phyloP scores from a whole-genome alignment of 2,888 invertebrate genomes.

The Podotricha telesiphe region DNA sequence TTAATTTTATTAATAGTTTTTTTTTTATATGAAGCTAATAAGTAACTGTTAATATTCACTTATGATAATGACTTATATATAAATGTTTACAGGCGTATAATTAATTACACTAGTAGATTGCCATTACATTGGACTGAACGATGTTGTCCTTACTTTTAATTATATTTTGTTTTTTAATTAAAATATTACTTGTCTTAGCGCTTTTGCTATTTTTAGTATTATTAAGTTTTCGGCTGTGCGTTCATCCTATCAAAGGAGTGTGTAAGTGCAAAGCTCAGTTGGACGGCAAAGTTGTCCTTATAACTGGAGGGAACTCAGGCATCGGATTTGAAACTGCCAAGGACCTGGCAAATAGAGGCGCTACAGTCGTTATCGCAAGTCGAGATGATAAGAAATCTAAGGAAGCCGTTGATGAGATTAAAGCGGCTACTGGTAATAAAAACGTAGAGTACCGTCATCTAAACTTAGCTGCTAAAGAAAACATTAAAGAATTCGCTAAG shows the following conservation, averaged over 20 bases:
- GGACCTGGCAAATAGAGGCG: constrained; percentile 88
- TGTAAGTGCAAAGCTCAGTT: constrained; percentile 62
- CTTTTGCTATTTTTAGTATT: constrained; percentile 40
- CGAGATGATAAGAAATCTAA: constrained; percentile 88
- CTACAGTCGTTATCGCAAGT: constrained; percentile 89
- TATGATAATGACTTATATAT: constrained; percentile 12
- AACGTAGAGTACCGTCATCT: constrained; percentile 84
- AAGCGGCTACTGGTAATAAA: constrained; percentile 87
- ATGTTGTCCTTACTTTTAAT: constrained; percentile 24
- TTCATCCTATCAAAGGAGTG: constrained; percentile 51
- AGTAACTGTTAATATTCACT: not conserved
- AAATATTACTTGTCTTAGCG: constrained; percentile 20
- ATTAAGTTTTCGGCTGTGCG: constrained; percentile 48
- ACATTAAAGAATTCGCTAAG: constrained; percentile 84
- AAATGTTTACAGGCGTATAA: not conserved
- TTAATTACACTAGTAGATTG: not conserved
- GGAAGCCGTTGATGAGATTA: constrained; percentile 87
- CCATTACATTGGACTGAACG: not conserved
- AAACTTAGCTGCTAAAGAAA: constrained; percentile 78
- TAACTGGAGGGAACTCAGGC: constrained; percentile 93
- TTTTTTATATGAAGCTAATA: too few relatives aligned
- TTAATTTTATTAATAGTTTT: too few relatives aligned
- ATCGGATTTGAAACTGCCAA: constrained; percentile 90
- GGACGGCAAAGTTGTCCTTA: constrained; percentile 85
- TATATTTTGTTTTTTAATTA: constrained; percentile 1